Conservation (phyloP, 2,888 invertebrate genomes). For the Apamea anceps region DNA sequence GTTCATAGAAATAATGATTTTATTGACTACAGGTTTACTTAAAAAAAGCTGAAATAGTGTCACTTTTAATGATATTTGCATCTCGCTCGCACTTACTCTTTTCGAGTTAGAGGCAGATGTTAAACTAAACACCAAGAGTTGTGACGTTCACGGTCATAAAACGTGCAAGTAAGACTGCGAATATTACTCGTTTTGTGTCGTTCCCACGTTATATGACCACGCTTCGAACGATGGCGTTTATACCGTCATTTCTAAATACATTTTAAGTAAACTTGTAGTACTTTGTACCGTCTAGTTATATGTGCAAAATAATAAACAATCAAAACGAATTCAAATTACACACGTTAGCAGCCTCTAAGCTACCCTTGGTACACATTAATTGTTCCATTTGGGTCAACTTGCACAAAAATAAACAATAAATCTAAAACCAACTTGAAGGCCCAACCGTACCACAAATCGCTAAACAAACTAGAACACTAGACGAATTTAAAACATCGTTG, state of each 20-base stretch:
- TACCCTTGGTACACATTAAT: not conserved
- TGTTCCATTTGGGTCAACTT: not conserved
- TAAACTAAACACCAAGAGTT: not conserved
- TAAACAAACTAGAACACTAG: not conserved
- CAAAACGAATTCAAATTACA: not conserved
- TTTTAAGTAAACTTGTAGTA: constrained; percentile 39
- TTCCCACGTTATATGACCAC: not conserved
- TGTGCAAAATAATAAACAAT: constrained; percentile 35
- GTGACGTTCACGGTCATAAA: not conserved
- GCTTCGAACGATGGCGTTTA: too few relatives aligned
- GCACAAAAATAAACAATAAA: not conserved
- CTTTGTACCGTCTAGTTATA: constrained; percentile 37
- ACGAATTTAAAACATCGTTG: not conserved
- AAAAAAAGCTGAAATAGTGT: not conserved
- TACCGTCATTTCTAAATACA: not conserved
- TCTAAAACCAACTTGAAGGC: not conserved
- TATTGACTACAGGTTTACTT: constrained; percentile 31
- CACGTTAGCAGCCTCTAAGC: not conserved
- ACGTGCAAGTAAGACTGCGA: not conserved
- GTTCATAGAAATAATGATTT: constrained; percentile 14
- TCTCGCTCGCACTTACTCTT: constrained; percentile 1
- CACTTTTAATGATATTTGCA: not conserved
- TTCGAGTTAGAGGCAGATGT: not conserved
- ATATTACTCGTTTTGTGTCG: not conserved
- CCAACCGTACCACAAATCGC: not conserved